phyloP scores from a whole-genome alignment of 2,797 vertebrate species.

The Gadopsis marmoratus region DNA sequence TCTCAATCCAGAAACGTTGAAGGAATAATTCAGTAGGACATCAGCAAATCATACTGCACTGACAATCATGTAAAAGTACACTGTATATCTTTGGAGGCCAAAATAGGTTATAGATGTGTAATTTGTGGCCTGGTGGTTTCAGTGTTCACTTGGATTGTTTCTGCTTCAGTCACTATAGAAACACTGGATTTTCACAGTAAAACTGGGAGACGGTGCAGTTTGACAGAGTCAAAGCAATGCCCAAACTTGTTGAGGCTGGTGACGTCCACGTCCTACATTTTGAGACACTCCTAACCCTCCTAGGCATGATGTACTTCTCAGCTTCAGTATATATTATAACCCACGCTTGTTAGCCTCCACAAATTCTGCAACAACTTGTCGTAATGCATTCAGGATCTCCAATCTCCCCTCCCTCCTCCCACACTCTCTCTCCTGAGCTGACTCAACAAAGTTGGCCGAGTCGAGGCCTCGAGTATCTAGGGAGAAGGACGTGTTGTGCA shows the following conservation, averaged over 20 bases:
- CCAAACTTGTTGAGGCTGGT: conserved; percentile 14
- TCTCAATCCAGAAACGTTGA: conserved; percentile 58
- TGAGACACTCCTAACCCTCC: neutral
- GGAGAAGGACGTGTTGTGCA: conserved; percentile 49
- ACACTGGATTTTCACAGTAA: conserved; percentile 39
- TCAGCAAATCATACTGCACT: conserved; percentile 58
- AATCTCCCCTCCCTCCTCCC: conserved; percentile 17
- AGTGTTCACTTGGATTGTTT: conserved; percentile 49
- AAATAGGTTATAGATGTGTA: conserved; percentile 70
- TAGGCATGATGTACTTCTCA: conserved; percentile 7
- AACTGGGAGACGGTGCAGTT: conserved; percentile 12
- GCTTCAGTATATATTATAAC: conserved; percentile 5
- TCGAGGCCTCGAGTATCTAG: conserved; percentile 23
- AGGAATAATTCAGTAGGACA: conserved; percentile 65
- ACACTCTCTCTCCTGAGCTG: conserved; percentile 46
- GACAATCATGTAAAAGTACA: conserved; percentile 67
- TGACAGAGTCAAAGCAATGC: conserved; percentile 19
- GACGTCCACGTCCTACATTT: neutral
- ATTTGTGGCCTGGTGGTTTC: conserved; percentile 72
- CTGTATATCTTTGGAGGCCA: conserved; percentile 71
- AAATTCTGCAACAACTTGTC: conserved; percentile 44
- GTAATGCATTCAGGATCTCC: conserved; percentile 24
- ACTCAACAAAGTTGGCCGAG: conserved; percentile 58
- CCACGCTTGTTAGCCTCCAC: conserved; percentile 2
- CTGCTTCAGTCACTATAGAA: conserved; percentile 48